Base-by-base conservation (phyloP, 2,888 invertebrate genomes). In the Campoletis raptor region DNA sequence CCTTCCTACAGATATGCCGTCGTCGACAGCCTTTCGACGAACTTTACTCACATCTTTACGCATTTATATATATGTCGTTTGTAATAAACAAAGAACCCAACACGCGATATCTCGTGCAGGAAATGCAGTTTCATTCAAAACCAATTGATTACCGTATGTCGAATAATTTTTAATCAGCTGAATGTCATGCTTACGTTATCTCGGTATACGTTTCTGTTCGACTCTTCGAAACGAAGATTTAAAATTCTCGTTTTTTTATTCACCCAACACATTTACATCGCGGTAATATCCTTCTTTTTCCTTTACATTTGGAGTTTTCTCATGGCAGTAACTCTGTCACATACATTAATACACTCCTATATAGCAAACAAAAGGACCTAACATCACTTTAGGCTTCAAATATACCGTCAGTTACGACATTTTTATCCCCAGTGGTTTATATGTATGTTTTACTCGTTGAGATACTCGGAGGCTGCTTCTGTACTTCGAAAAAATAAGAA, bases 161-260 rank as follows among this genome's bases (percentile, higher is more conserved):
- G 15, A 61, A 30, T 30, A 24, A 61, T 15, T 61, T 61, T 12
- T 10, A 4, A 61, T 61, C 24, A 30, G 2, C 6, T 40, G 0
- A 40, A 6, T 40, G 5, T 48, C 18, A 12, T 48, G 15, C 18
- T 48, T 15, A 3, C 30, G 30, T 1, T 30, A 15, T 48, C 48
- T 48, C 15, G 48, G 18, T 48, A 48, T 4, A 15, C 30, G 30
- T 30, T 30, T 48, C 48, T 48, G 18, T 18, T 48, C n/a, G 48
- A 12, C 24, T 10, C 24, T 24, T 57, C 24, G 5, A 42, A 21
- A 21, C 21, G 12, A 21, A 42, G 40, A 18, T 40, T 21, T 21
- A 21, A 30, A 72, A 37, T 45, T 48, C 48, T 57, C 70, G 80
- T 42, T 69, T 72, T 74, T 86, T 85, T 83, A 74, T 85, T 84